phyloP scores from a whole-genome alignment of 2,888 invertebrate species.

The Hirtodrosophila confusa region DNA sequence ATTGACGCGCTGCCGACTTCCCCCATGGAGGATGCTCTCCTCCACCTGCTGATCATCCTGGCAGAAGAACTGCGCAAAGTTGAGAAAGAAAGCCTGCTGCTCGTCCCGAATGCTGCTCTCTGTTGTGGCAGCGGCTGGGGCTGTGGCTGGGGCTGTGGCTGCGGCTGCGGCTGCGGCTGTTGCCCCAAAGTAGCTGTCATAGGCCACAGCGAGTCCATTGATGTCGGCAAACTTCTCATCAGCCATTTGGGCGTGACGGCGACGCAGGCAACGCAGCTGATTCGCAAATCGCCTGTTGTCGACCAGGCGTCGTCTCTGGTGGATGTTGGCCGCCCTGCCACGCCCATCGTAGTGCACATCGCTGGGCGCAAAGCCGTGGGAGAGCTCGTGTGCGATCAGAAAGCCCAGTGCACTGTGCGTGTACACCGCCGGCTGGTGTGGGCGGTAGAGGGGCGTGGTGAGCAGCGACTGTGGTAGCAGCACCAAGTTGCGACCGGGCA shows the following conservation, averaged over 20 bases:
- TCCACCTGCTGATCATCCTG: slow-evolving; percentile 6
- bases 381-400: slow-evolving; percentile 54
- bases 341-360: slow-evolving; percentile 13
- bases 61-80: slow-evolving; percentile 62
- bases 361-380: slow-evolving; percentile 50
- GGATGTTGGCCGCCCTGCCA: slow-evolving; percentile 1
- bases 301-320: background rate
- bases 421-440: slow-evolving; percentile 17
- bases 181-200: slow-evolving; percentile 18
- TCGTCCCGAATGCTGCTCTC: too few relatives aligned
- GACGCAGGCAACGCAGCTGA: slow-evolving; percentile 23
- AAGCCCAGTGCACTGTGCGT: slow-evolving; percentile 54
- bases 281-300: slow-evolving; percentile 5
- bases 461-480: slow-evolving; percentile 52
- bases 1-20: slow-evolving; percentile 46
- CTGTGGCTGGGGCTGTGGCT: too few relatives aligned
- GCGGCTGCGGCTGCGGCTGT: too few relatives aligned
- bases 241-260: background rate
- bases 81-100: slow-evolving; percentile 47
- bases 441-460: slow-evolving; percentile 30
- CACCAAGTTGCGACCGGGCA: slow-evolving; percentile 31
- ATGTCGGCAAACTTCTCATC: slow-evolving; percentile 57
- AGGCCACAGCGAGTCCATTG: slow-evolving; percentile 49
- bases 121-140: too few relatives aligned
- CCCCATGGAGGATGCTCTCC: slow-evolving; percentile 32